phyloP scores from a whole-genome alignment of 2,797 vertebrate species.

The Moxostoma hubbsi region DNA sequence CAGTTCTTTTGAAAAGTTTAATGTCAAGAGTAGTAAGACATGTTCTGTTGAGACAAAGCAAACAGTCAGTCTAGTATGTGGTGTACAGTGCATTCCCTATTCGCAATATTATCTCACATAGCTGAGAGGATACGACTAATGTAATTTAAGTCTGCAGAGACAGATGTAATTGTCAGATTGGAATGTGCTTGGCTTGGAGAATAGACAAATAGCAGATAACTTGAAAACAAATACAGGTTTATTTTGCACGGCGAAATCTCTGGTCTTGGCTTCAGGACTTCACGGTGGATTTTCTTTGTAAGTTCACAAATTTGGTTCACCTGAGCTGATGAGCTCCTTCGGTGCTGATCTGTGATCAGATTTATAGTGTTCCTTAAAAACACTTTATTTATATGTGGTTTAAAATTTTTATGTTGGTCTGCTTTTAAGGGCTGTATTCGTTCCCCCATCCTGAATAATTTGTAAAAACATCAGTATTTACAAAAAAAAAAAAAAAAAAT shows the following conservation, averaged over 20 bases:
- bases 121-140: constrained; percentile 27
- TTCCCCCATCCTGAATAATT: not conserved
- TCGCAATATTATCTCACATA: constrained; percentile 39
- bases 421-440: not conserved
- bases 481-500: not conserved
- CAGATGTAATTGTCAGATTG: constrained; percentile 35
- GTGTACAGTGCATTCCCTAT: not conserved
- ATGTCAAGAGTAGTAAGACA: not conserved
- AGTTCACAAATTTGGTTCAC: constrained; percentile 11
- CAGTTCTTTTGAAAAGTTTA: not conserved
- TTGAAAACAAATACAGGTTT: constrained; percentile 40
- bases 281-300: not conserved
- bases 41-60: not conserved
- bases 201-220: constrained; percentile 37
- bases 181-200: constrained; percentile 45
- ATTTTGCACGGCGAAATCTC: constrained; percentile 1
- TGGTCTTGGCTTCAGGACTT: constrained; percentile 2
- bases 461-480: not conserved
- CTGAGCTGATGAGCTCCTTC: not conserved
- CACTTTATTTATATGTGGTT: not conserved
- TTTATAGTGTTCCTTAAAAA: too few relatives aligned
- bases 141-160: constrained; percentile 24
- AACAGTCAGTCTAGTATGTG: not conserved
- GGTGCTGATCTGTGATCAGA: not conserved
- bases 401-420: not conserved